phyloP scores from a whole-genome alignment of 2,113 vertebrate species.

The Rhizomys pruinosus region DNA sequence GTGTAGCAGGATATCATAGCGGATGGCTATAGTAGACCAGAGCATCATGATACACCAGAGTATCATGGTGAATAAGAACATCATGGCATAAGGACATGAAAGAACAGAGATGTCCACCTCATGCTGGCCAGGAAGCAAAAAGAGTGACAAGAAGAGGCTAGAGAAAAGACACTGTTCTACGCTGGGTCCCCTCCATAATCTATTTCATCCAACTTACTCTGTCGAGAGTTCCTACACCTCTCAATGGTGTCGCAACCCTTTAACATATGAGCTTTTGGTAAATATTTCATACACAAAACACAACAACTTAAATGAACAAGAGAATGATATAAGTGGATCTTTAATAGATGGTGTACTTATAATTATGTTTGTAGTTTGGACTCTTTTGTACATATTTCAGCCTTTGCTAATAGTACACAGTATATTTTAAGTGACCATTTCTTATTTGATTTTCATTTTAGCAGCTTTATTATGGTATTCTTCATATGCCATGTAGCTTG shows the following conservation, averaged over 20 bases:
- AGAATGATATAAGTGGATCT: not conserved
- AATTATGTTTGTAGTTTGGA: not conserved
- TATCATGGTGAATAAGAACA: too few species aligned
- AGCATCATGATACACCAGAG: too few species aligned
- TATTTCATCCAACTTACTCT: too few species aligned
- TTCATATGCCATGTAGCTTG: not conserved
- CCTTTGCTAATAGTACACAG: not conserved
- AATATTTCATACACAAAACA: not conserved
- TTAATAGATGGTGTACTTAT: not conserved
- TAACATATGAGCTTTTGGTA: not conserved
- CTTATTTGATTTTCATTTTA: not conserved
- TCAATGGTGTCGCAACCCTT: not conserved
- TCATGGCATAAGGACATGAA: not conserved
- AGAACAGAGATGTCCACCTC: not conserved
- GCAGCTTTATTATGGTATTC: not conserved
- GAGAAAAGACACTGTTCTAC: too few species aligned
- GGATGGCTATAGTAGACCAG: too few species aligned
- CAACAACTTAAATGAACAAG: not conserved
- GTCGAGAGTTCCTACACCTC: not conserved
- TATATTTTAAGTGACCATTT: not conserved
- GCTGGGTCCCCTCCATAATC: too few species aligned
- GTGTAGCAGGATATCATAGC: too few species aligned
- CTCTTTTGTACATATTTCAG: not conserved
- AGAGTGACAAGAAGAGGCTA: too few species aligned
- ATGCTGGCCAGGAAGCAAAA: not conserved